Base-by-base conservation (phyloP, 2,888 invertebrate species). In the Brachylomia viminalis region DNA sequence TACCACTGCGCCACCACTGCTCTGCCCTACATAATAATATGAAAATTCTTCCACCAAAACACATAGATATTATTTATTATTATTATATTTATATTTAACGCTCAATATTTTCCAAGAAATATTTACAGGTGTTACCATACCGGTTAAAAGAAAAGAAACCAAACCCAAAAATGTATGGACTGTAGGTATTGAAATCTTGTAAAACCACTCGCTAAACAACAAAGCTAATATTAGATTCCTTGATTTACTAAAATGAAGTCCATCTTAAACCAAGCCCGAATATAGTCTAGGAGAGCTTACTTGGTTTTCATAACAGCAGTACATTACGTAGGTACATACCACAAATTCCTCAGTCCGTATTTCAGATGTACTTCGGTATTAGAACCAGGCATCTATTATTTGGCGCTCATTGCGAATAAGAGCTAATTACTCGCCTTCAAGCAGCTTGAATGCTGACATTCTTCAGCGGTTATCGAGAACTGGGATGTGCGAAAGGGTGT, bases 341-440 rank as follows among this genome's bases (percentile, higher is more conserved):
- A 58, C 77, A 80, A 75, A 81, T 82, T 85, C 77, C 81, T 69
- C 71, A 38, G 79, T 64, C 72, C 59, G 59, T 78, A 82, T 78
- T 82, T 79, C 83, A 86, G 78, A 81, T 69, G 65, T 72, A 66
- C 77, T 73, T 78, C 65, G 49, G 74, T 72, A 77, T 82, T 86
- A 86, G 86, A 82, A 82, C 89, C 86, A 84, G 87, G 83, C 92
- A 91, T 93, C 91, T 90, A 93, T 92, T 94, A 94, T 95, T 93
- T 90, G 91, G 90, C 87, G 88, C 87, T 89, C 86, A 87, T 88
- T 87, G 91, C 91, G 93, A 76, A 94, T 94, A 93, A 93, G 92
- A 92, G 92, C 93, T 96, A 96, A 96, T 96, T 95, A 95, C 93
- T 95, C 93, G 92, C 92, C 92, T 94, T 95, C 95, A 94, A 90